Evolutionary conservation across 2,888 invertebrate genomes (phyloP).

Genomic region (Fragum fragum): DNA sequence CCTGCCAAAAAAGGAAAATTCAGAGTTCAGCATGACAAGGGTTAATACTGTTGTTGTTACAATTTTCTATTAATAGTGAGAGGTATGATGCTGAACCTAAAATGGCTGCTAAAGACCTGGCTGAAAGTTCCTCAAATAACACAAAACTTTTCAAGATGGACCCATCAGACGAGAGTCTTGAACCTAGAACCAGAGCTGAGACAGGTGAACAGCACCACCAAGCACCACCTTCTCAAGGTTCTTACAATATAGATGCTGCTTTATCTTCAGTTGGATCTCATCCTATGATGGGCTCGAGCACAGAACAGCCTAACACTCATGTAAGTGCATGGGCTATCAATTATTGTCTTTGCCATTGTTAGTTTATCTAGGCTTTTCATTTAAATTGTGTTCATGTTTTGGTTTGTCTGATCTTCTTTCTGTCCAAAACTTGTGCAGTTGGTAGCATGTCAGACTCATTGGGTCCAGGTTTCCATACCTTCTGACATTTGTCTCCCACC

Average conservation of each 20-base stretch:
- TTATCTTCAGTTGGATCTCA: conserved; percentile 32
- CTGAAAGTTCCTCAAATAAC: neutral
- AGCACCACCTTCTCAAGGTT: conserved; percentile 6
- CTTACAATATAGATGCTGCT: conserved; percentile 47
- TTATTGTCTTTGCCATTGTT: neutral
- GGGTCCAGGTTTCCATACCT: too few relatives aligned
- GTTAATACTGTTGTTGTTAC: too few relatives aligned
- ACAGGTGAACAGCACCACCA: conserved; percentile 10
- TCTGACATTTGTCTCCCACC: too few relatives aligned
- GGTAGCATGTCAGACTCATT: too few relatives aligned
- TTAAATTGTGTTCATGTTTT: too few relatives aligned
- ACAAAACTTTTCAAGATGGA: conserved; percentile 12
- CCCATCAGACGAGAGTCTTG: neutral
- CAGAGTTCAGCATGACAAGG: too few relatives aligned
- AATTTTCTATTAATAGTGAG: neutral
- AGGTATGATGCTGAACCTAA: neutral
- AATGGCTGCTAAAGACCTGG: neutral
- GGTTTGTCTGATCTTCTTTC: too few relatives aligned
- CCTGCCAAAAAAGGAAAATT: too few relatives aligned
- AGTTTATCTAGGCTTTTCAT: too few relatives aligned
- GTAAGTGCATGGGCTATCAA: neutral
- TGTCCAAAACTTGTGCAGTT: too few relatives aligned
- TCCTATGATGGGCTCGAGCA: neutral
- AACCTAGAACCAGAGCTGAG: conserved; percentile 1
- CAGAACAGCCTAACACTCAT: neutral